Base-by-base conservation (phyloP, 1,140 invertebrate genomes). In the Zaprionus davidi region DNA sequence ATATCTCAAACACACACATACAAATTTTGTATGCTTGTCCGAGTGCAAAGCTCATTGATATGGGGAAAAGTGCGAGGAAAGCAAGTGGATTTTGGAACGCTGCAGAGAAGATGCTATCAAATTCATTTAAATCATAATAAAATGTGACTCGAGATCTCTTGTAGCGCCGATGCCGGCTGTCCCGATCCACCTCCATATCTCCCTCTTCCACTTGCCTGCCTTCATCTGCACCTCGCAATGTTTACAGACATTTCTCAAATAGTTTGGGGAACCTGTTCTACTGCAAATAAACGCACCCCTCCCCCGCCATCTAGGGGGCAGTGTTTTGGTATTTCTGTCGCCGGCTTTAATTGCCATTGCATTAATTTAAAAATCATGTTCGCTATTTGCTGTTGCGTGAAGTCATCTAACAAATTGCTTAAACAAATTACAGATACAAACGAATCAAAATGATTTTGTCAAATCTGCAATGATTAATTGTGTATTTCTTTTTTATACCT, bases 41-140 rank as follows among this genome's bases (percentile, higher is more conserved):
- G 17, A 49, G 44, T 51, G 46, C 46, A 51, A 22, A 51, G 46
- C 46, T 51, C 46, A 51, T 51, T 53, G 64, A 44, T n/a, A 46
- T 63, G 72, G 59, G 63, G 51, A 72, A 59, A 77, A 49, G 62
- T 56, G 63, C 46, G 65, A 34, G 63, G 22, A 67, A 51, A 67
- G 57, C 38, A 57, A 57, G 24, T 6, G 57, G 63, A 17, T 62
- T 62, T 72, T 76, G 28, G 74, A 72, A 72, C 38, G 46, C 70
- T 76, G 56, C 69, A 72, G 69, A 71, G 66, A 38, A 64, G 26
- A 34, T 57, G 28, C 81, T 74, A 90, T 90, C 77, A 88, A 84
- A 90, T 79, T 81, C 85, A 78, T 85, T 88, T 84, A 88, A 90
- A 90, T 88, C 85, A 88, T 88, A 84, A 90, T 87, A 64, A 87